Conservation (phyloP, 2,888 invertebrate species). For the Netelia fuscicornis region DNA sequence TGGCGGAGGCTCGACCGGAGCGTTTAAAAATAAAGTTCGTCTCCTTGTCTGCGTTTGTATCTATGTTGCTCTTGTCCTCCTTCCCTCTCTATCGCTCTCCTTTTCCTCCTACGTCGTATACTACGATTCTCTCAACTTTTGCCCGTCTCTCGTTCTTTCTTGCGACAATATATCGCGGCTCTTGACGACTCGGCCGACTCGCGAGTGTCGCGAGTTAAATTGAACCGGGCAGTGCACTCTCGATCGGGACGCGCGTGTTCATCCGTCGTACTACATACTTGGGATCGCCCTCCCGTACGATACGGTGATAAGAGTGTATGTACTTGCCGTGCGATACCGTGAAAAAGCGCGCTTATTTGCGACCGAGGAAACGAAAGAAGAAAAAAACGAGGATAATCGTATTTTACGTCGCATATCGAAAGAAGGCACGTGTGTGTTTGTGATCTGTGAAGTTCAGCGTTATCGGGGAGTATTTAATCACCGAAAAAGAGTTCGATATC, state of each 20-base stretch:
- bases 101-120: not conserved
- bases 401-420: not conserved
- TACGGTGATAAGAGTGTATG: not conserved
- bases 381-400: not conserved
- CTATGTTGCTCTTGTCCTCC: slow-evolving; percentile 40
- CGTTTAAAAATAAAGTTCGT: slow-evolving; percentile 79
- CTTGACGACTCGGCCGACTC: slow-evolving; percentile 37
- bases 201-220: slow-evolving; percentile 72
- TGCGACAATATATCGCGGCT: slow-evolving; percentile 21
- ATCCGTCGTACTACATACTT: too few relatives aligned
- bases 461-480: not conserved
- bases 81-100: slow-evolving; percentile 21
- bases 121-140: not conserved
- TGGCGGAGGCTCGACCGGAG: slow-evolving; percentile 75
- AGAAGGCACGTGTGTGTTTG: not conserved
- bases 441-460: not conserved
- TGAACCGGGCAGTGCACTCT: slow-evolving; percentile 79
- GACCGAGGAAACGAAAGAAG: not conserved
- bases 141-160: slow-evolving; percentile 2
- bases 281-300: not conserved
- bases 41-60: slow-evolving; percentile 47
- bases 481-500: slow-evolving; percentile 31
- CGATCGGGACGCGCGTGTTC: slow-evolving; percentile 60
- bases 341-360: slow-evolving; percentile 1
- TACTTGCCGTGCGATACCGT: not conserved